Base-by-base conservation (phyloP, 1,140 invertebrate genomes). In the Drosophila simulans region DNA sequence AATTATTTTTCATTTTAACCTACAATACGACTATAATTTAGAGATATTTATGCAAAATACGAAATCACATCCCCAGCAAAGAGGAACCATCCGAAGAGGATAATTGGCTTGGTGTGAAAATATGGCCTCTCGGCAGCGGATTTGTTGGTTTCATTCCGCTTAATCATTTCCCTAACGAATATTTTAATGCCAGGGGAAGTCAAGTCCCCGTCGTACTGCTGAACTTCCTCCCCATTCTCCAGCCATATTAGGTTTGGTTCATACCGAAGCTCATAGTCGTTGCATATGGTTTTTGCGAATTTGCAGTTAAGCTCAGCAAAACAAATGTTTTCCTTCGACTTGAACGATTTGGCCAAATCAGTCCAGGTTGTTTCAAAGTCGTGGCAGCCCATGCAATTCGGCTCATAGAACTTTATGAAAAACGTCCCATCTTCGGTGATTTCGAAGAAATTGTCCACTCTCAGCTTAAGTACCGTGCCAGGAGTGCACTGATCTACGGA, bases 381-480 rank as follows among this genome's bases (percentile, higher is more conserved):
- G 2, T 5, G 0, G 4, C 64, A 66, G 3, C 17, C 20, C 0
- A 12, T 5, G 11, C 56, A 66, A 5, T 22, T 15, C 0, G 35
- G 25, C 10, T 11, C 3, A 22, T 40, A 66, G 11, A 66, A 51
- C 13, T 59, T 66, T 3, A 66, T 34, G n/a, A 51, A 66, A 20
- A 25, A 59, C 5, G 25, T 11, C 0, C 46, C 56, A 11, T 2
- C 25, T 17, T 42, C 12, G 0, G 20, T 43, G 13, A 4, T n/a
- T 20, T 20, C 25, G 1, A 34, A 17, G 31, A 51, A 66, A n/a
- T 22, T 59, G 0, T n/a, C 3, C 5, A 27, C 1, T 5, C 3
- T 34, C 15, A 66, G 25, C 3, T 3, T 0, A 7, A 37, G 8
- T 0, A 66, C 46, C 12, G 25, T 17, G 3, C 64, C 64, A 1